Base-by-base conservation (phyloP, 1,140 invertebrate species). In the Acromyrmex charruanus region DNA sequence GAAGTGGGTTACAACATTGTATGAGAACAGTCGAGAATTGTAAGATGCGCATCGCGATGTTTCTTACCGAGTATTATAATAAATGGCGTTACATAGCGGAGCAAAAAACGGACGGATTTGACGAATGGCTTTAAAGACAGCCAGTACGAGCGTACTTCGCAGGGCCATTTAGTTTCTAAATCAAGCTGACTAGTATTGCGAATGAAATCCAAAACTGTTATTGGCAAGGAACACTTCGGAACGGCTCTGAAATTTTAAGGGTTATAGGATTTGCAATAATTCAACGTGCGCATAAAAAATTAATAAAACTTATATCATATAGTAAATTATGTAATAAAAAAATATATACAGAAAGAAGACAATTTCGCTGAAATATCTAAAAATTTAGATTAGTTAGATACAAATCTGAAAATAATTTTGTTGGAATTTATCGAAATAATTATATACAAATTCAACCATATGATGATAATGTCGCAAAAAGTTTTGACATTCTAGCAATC, bases 81-180 rank as follows among this genome's bases (percentile, higher is more conserved):
- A 39, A 92, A 87, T 9, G 92, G 89, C 44, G 93, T 94, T 31
- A 94, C 88, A 39, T 94, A 93, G 51, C 87, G 84, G 10, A 94
- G 81, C 18, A 94, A 69, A 65, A 91, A 87, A 49, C 92, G 86
- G 16, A 93, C 92, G 25, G 92, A 63, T 68, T 87, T 90, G 16
- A 94, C 91, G 58, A 94, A 93, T 4, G 91, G 87, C 58, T 93
- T 92, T 58, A 94, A 85, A 12, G 88, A 81, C 14, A 92, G 31
- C 92, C 93, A 94, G 79, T 93, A 94, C 66, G 86, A 84, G 75
- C 94, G 87, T 3, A 93, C 85, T 85, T 93, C 94, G 75, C 94
- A 95, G 7, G 94, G 94, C 92, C 93, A 95, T 55, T 89, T 81
- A 7, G 86, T 49, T 77, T 94, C 93, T 53, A 93, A 85, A 86